phyloP scores from a whole-genome alignment of 1,140 invertebrate genomes.

The Drosophila ficusphila region DNA sequence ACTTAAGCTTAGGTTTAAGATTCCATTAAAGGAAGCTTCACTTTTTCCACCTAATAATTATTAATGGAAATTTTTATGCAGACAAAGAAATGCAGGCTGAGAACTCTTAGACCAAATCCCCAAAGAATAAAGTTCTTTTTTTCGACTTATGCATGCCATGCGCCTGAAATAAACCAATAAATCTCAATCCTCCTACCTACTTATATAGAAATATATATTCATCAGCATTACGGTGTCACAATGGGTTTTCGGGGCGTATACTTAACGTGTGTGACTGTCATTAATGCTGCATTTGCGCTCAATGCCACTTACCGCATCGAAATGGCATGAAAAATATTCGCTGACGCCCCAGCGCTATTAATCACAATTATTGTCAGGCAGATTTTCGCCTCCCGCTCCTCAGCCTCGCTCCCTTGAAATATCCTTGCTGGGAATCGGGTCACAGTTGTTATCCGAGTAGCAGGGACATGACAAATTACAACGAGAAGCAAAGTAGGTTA shows the following conservation, averaged over 20 bases:
- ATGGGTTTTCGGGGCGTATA: constrained; percentile 24
- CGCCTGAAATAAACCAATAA: constrained; percentile 5
- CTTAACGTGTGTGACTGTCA: constrained; percentile 22
- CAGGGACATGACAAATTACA: constrained; percentile 49
- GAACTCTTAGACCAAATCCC: constrained; percentile 15
- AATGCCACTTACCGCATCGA: constrained; percentile 23
- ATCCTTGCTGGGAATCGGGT: constrained; percentile 33
- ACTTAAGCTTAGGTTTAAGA: background rate
- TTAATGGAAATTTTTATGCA: constrained; percentile 42
- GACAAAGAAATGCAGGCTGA: background rate
- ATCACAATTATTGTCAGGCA: constrained; percentile 71
- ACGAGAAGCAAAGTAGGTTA: constrained; percentile 41
- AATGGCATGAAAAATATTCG: constrained; percentile 30
- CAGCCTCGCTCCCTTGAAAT: background rate
- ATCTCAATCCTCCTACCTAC: constrained; percentile 14
- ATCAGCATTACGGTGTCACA: constrained; percentile 21
- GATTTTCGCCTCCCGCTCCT: background rate
- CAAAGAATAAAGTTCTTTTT: background rate
- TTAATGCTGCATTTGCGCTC: constrained; percentile 41
- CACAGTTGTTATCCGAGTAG: constrained; percentile 36
- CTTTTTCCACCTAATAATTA: constrained; percentile 44
- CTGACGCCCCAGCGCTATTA: constrained; percentile 52
- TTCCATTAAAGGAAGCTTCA: background rate
- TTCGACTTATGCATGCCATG: background rate
- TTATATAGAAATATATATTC: constrained; percentile 24